Evolutionary conservation across 2,797 vertebrate species (phyloP), one percentile per base, ranked within the genome.

Genomic region (Urosaurus nigricauda): DNA sequence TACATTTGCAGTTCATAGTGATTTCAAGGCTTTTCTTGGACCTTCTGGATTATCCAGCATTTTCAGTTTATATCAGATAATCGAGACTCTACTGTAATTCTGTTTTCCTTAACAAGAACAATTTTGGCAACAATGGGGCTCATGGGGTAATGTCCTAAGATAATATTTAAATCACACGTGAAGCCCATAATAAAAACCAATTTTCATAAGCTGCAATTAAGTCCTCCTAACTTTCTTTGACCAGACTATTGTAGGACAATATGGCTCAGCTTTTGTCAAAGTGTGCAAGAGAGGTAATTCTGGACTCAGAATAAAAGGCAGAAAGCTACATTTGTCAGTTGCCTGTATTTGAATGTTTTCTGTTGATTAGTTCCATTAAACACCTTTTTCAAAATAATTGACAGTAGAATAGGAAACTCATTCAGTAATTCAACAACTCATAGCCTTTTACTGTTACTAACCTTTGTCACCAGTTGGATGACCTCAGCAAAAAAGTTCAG

Each of bases 351-450:
- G 56, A 86, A 60, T 88, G n/a, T 5, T 1, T 79, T 87, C 70
- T 47, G 81, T 77, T 40, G 12, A 89, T 79, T 79, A 89, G 71
- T 56, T 88, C 89, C 4, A 88, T 78, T 87, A 88, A 87, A 88
- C 63, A 89, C 37, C 65, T 75, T 83, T 32, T 83, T 13, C 26
- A 91, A 40, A 12, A 83, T 40, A 88, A 86, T 11, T 2, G 12
- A 74, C 11, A 75, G 37, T 16, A 53, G 65, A 73, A 82, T 24
- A 65, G 29, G 51, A 56, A 79, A 71, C 29, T 84, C 83, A 85
- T 86, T 88, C 29, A 78, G 32, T 85, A 65, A 85, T 88, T 77
- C 21, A 87, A 14, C 74, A 32, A 87, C 92, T 56, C 21, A 51
- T 21, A 68, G 37, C 56, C 56, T 81, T 68, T 35, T 43, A 58